A percentile compares a stretch with the other conserved stretches of the same genome.
phyloP scores from a whole-genome alignment of 2,888 invertebrate species.

The Torymus tubicola region DNA sequence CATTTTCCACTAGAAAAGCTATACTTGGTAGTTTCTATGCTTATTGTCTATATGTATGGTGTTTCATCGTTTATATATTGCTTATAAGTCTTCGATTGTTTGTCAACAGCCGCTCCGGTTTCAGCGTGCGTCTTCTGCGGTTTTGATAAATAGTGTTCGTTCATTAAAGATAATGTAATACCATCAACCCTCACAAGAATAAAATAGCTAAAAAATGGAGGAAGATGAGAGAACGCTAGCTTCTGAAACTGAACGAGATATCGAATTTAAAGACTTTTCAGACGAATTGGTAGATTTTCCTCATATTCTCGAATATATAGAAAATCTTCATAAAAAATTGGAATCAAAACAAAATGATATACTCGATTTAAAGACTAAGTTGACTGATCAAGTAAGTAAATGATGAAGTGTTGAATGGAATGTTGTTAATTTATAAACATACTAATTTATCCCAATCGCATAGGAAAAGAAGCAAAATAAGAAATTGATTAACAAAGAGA shows the following conservation, averaged over 20 bases:
- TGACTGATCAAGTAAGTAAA: slow-evolving; percentile 78
- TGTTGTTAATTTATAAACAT: background rate
- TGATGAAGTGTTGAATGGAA: background rate
- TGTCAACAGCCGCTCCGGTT: no score
- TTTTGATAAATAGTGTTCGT: no score
- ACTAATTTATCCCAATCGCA: slow-evolving; percentile 39
- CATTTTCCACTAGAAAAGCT: no score
- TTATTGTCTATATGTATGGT: no score
- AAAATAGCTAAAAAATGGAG: slow-evolving; percentile 28
- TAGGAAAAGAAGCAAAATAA: slow-evolving; percentile 71
- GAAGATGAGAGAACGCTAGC: slow-evolving; percentile 60
- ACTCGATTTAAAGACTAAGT: slow-evolving; percentile 79
- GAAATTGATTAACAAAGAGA: slow-evolving; percentile 64
- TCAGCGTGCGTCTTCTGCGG: no score
- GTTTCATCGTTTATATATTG: no score
- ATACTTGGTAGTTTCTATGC: no score
- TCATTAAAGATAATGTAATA: no score
- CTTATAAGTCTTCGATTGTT: no score
- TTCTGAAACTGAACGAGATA: slow-evolving; percentile 60
- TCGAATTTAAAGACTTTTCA: slow-evolving; percentile 59
- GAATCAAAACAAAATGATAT: slow-evolving; percentile 80
- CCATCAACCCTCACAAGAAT: no score
- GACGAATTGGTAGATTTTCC: slow-evolving; percentile 79
- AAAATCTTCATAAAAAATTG: slow-evolving; percentile 79
- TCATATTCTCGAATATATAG: slow-evolving; percentile 79